A percentile compares a stretch with the other conserved stretches of the same genome.
Evolutionary conservation across 1,140 invertebrate species (phyloP).

Genomic region (Pteromalus puparum): DNA sequence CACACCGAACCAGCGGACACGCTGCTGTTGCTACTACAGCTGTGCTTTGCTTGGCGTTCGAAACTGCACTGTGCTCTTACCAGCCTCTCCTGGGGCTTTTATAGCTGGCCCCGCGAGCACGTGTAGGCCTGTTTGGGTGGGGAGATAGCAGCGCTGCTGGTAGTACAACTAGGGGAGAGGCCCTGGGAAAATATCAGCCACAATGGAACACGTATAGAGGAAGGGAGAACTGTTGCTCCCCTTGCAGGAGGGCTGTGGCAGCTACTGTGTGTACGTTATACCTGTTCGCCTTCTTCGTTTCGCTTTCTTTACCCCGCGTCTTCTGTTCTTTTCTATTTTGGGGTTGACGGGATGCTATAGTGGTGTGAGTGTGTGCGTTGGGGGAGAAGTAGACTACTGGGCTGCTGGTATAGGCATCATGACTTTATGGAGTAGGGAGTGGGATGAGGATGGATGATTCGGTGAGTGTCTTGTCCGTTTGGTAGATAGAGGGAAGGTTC

Average conservation of each 20-base stretch:
- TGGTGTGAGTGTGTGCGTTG: not conserved
- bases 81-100: slow-evolving; percentile 2
- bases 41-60: slow-evolving; percentile 57
- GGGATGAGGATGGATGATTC: too few relatives aligned
- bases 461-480: too few relatives aligned
- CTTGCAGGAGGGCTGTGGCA: not conserved
- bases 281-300: slow-evolving; percentile 51
- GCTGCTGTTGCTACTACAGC: slow-evolving; percentile 44
- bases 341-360: not conserved
- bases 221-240: slow-evolving; percentile 37
- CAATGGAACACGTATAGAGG: slow-evolving; percentile 58
- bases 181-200: slow-evolving; percentile 68
- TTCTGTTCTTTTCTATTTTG: not conserved
- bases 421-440: too few relatives aligned
- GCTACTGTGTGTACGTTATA: slow-evolving; percentile 32
- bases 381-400: too few relatives aligned
- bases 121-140: slow-evolving; percentile 31
- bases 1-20: slow-evolving; percentile 50
- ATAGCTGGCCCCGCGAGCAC: slow-evolving; percentile 46
- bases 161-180: slow-evolving; percentile 51
- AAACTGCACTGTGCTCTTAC: slow-evolving; percentile 40
- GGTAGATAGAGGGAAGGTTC: too few relatives aligned
- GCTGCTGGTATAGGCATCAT: too few relatives aligned
- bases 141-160: slow-evolving; percentile 16
- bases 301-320: slow-evolving; percentile 49